A percentile compares a stretch with the other conserved stretches of the same genome.
These are phyloP conservation scores for Mallotus villosus DNA, from an alignment of 2,797 vertebrate genomes.

Conservation along the genomic window DNA sequence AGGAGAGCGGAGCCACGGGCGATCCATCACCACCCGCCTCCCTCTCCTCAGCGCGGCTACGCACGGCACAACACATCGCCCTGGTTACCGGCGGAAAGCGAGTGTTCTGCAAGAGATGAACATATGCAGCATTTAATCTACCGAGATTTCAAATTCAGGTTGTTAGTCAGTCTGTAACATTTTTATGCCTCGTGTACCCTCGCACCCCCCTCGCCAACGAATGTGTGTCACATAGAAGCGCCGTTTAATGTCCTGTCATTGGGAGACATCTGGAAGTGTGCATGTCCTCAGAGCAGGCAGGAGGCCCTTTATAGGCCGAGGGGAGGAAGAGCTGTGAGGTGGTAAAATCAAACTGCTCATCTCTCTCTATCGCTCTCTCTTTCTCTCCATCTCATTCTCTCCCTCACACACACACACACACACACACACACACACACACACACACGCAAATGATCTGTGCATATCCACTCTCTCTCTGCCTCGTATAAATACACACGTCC, in stretches of 20 bases:
- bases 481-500: slow-evolving; percentile 6
- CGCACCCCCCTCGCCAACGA: slow-evolving; percentile 37
- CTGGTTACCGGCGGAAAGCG: too few species aligned
- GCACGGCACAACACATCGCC: too few species aligned
- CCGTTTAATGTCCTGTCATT: slow-evolving; percentile 81
- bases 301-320: slow-evolving; percentile 72
- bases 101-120: slow-evolving; percentile 29
- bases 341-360: slow-evolving; percentile 45
- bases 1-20: too few species aligned
- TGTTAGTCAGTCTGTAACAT: slow-evolving; percentile 71
- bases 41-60: slow-evolving; percentile 34
- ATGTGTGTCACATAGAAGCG: slow-evolving; percentile 77
- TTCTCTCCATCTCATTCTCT: neutral
- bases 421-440: slow-evolving; percentile 7
- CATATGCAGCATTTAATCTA: slow-evolving; percentile 23
- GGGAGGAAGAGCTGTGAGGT: slow-evolving; percentile 58
- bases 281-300: slow-evolving; percentile 69
- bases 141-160: slow-evolving; percentile 54
- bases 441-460: slow-evolving; percentile 55
- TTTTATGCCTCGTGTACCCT: slow-evolving; percentile 52
- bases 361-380: slow-evolving; percentile 1
- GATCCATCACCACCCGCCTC: slow-evolving; percentile 12
- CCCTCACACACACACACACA: slow-evolving; percentile 9
- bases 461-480: neutral
- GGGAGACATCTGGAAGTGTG: slow-evolving; percentile 76